phyloP scores from a whole-genome alignment of 2,113 vertebrate genomes.

The Oncorhynchus gorbuscha region DNA sequence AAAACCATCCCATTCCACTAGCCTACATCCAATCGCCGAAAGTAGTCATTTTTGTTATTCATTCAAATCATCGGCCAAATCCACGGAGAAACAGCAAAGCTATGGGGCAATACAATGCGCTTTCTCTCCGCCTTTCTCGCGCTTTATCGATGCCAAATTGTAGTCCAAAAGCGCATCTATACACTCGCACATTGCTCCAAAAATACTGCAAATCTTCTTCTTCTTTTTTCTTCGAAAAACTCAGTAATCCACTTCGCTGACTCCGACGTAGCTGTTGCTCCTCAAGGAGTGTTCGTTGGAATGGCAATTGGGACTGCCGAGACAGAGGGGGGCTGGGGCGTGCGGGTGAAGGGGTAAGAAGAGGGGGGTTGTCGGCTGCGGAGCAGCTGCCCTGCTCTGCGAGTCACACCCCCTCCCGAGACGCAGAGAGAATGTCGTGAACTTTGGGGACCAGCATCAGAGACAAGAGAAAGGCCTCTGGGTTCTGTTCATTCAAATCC shows the following conservation, averaged over 20 bases:
- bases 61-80: conserved; percentile 25
- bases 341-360: conserved; percentile 7
- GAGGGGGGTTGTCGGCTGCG: not conserved
- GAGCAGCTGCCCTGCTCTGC: not conserved
- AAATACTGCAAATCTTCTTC: not conserved
- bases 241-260: conserved; percentile 39
- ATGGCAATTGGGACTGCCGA: conserved; percentile 62
- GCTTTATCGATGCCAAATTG: conserved; percentile 40
- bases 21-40: conserved; percentile 1
- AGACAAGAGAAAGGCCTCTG: not conserved
- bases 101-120: conserved; percentile 38
- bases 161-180: conserved; percentile 53
- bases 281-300: conserved; percentile 69
- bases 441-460: not conserved
- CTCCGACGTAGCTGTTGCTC: conserved; percentile 70
- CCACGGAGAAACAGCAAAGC: conserved; percentile 24
- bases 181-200: not conserved
- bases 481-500: conserved; percentile 1
- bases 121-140: conserved; percentile 36
- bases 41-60: conserved; percentile 11
- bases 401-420: conserved; percentile 23
- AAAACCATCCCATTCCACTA: conserved; percentile 30
- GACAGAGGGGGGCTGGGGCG: conserved; percentile 20
- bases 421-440: not conserved
- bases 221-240: not conserved